Conservation (phyloP, 2,113 vertebrate genomes). For the Pteruthius melanotis region DNA sequence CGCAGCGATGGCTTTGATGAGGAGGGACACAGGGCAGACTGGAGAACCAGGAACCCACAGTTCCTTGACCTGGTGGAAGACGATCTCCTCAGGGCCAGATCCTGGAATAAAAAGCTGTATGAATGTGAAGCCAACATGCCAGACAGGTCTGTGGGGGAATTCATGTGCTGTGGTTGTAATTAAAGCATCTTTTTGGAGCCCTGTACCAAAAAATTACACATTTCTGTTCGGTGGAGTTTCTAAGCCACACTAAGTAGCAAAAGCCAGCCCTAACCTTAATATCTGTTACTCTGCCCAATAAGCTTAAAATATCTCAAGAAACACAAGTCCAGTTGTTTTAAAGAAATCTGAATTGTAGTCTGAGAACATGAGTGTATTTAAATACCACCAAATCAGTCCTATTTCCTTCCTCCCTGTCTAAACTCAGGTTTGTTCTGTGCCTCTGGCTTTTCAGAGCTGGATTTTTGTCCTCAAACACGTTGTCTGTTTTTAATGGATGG, state of each 20-base stretch:
- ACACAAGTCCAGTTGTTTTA: neutral
- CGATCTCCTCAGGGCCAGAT: conserved; percentile 82
- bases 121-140: conserved; percentile 91
- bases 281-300: neutral
- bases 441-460: neutral
- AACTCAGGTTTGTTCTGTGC: neutral
- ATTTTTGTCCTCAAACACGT: neutral
- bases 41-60: conserved; percentile 61
- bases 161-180: neutral
- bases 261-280: neutral
- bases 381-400: neutral
- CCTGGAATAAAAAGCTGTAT: conserved; percentile 90
- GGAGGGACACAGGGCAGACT: conserved; percentile 70
- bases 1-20: conserved; percentile 88
- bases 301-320: neutral
- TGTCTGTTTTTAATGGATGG: neutral
- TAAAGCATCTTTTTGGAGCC: neutral
- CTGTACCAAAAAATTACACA: neutral
- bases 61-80: conserved; percentile 72
- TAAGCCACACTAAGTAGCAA: neutral
- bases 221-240: neutral
- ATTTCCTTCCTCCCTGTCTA: neutral
- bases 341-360: neutral
- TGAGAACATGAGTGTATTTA: neutral
- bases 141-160: conserved; percentile 80